Conservation (phyloP, 2,797 vertebrate genomes). For the Pelodytes ibericus region DNA sequence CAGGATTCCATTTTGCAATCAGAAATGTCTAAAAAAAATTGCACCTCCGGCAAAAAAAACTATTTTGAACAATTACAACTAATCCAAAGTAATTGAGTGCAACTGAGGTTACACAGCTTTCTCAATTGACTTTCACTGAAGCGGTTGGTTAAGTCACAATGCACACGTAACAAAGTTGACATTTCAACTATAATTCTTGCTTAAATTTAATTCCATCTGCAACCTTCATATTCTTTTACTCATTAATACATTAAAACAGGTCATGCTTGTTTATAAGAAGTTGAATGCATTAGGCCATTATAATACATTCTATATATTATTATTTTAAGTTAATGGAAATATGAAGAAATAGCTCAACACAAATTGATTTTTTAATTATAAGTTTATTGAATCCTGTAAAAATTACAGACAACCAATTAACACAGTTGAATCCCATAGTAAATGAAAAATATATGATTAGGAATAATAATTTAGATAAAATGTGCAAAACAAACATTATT, state of each 20-base stretch:
- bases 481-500: too few species aligned
- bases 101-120: slow-evolving; percentile 32
- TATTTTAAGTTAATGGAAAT: too few species aligned
- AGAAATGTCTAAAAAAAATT: slow-evolving; percentile 38
- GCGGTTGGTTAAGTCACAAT: slow-evolving; percentile 14
- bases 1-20: slow-evolving; percentile 44
- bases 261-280: background rate
- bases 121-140: slow-evolving; percentile 38
- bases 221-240: background rate
- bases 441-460: too few species aligned
- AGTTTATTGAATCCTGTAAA: too few species aligned
- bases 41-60: slow-evolving; percentile 34
- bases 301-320: background rate
- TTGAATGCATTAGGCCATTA: background rate
- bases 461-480: too few species aligned
- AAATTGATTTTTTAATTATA: too few species aligned
- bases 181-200: slow-evolving; percentile 18
- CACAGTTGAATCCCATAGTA: too few species aligned
- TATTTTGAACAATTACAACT: slow-evolving; percentile 40
- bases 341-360: too few species aligned
- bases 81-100: slow-evolving; percentile 45
- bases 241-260: background rate
- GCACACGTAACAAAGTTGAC: slow-evolving; percentile 21
- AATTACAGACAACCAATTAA: too few species aligned
- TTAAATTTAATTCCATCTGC: slow-evolving; percentile 8